Evolutionary conservation across 2,888 invertebrate species (phyloP).

Genomic region (Pristionchus arcanus): DNA sequence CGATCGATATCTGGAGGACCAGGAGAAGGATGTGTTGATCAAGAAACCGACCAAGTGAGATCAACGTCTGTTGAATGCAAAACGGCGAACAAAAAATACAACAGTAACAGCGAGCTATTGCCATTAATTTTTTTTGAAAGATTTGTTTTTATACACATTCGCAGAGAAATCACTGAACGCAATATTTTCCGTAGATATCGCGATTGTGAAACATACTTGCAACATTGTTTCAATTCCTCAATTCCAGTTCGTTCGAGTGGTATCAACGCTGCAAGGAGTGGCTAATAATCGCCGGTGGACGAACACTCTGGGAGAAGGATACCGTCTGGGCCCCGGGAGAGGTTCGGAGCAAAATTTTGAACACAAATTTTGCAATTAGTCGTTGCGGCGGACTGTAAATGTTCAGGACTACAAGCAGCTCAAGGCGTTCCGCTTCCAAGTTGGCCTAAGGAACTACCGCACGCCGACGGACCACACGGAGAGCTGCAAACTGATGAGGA

Average conservation of each 20-base stretch:
- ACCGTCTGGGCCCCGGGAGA: conserved; percentile 74
- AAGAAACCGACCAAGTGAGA: conserved; percentile 69
- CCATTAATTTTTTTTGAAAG: background rate
- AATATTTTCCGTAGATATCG: background rate
- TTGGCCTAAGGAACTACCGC: conserved; percentile 76
- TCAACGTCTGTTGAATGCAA: background rate
- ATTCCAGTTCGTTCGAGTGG: conserved; percentile 69
- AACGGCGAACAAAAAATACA: too few species aligned
- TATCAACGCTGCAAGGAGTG: conserved; percentile 75
- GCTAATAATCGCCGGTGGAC: conserved; percentile 76
- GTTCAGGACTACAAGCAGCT: conserved; percentile 62
- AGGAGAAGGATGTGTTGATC: conserved; percentile 66
- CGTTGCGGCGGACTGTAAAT: background rate
- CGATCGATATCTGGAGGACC: conserved; percentile 70
- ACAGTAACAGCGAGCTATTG: background rate
- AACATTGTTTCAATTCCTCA: too few species aligned
- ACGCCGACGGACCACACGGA: conserved; percentile 78
- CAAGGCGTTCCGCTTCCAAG: conserved; percentile 77
- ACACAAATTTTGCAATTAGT: background rate
- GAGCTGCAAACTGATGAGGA: conserved; percentile 79
- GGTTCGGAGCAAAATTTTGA: conserved; percentile 8
- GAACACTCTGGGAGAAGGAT: conserved; percentile 77
- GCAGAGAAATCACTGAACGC: background rate
- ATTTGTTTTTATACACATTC: background rate
- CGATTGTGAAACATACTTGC: background rate